Base-by-base conservation (phyloP, 2,113 vertebrate species). In the Pseudopipra pipra region DNA sequence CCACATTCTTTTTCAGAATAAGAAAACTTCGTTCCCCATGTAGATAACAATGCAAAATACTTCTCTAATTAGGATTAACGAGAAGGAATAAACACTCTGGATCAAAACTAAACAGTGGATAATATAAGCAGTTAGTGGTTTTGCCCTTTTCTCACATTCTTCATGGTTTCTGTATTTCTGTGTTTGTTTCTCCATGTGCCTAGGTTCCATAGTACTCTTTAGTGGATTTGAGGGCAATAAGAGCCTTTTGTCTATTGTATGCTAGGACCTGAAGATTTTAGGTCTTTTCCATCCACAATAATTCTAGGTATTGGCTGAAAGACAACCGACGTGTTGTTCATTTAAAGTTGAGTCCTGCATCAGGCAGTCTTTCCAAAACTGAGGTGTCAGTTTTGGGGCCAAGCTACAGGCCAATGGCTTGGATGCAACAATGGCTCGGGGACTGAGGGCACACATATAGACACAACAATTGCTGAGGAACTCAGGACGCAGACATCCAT, bases 391-490 rank as follows among this genome's bases (percentile, higher is more conserved):
- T 31, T 85, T 43, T 51, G 37, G 27, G 39, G 20, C 18, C 24
- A 4, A 21, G 4, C 39, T n/a, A 10, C 12, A 14, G 49, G 30
- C 30, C 0, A 2, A 15, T n/a, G 15, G n/a, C 14, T 11, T 80
- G 33, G 6, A 35, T 3, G 2, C 8, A 79, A 24, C 12, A 41
- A 1, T 7, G 14, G 31, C 39, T 54, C 14, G 46, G 43, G 44
- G 24, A 52, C 33, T 23, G 1, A 41, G 28, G 8, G 44, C 2
- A 0, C 12, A 27, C 2, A 0, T 25, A 44, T 6, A 47, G 55
- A 44, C 1, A 3, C 15, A 44, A 11, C 17, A 56, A 5, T 2
- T 5, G 33, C 33, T 82, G 66, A 30, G 37, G 30, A 8, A 18
- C 19, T 68, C 6, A 2, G 47, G 37, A 35, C 19, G 52, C 12